Conservation (phyloP, 2,888 invertebrate species). For the Tenodera sinensis region DNA sequence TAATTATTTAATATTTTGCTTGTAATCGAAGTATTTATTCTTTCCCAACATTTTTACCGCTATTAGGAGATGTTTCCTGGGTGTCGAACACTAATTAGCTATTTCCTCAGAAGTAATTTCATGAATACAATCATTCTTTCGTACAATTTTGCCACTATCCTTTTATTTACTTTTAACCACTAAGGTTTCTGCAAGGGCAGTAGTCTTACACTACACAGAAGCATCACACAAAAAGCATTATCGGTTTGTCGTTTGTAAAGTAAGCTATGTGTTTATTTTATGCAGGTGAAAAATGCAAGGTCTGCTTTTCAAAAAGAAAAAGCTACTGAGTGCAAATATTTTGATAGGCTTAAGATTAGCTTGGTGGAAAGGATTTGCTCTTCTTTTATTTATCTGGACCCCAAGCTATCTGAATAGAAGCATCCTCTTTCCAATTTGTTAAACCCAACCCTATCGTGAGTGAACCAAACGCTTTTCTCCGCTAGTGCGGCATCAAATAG, state of each 20-base stretch:
- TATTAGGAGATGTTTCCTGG: too few relatives aligned
- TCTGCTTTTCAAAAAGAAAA: neutral
- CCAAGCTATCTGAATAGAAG: neutral
- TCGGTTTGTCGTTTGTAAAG: neutral
- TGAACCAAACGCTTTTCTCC: neutral
- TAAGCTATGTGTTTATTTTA: neutral
- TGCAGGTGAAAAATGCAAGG: neutral
- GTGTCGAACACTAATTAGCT: too few relatives aligned
- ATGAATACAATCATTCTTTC: neutral
- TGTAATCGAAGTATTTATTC: too few relatives aligned
- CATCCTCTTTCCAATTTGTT: neutral
- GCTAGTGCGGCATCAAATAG: neutral
- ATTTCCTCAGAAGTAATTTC: too few relatives aligned
- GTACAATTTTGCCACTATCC: neutral
- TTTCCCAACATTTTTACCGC: too few relatives aligned
- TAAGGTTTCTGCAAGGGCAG: neutral
- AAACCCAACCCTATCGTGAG: neutral
- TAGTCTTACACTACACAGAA: neutral
- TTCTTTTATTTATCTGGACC: neutral
- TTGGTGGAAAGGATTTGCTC: neutral
- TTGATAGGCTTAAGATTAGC: neutral
- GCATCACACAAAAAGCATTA: neutral
- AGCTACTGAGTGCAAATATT: neutral
- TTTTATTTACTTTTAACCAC: neutral
- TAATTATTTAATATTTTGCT: too few relatives aligned